Evolutionary conservation across 2,797 vertebrate species (phyloP).

Genomic region (Sternotherus odoratus): DNA sequence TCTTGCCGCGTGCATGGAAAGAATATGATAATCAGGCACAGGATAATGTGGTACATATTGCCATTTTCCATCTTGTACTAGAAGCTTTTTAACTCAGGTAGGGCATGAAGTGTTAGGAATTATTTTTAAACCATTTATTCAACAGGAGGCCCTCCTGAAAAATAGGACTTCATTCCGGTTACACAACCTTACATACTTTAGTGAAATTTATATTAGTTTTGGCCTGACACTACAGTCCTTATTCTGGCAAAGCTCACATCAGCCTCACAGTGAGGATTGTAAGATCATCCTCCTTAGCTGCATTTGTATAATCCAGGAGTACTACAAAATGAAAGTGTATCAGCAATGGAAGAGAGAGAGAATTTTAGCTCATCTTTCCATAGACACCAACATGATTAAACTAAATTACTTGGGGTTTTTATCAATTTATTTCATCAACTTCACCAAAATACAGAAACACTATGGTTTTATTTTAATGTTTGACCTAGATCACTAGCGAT

Average conservation of each 20-base stretch:
- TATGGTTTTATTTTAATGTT: background rate
- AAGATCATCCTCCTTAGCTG: constrained; percentile 13
- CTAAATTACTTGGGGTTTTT: background rate
- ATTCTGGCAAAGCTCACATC: background rate
- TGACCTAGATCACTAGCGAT: background rate
- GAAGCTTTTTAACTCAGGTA: background rate
- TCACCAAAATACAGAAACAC: background rate
- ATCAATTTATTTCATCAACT: background rate
- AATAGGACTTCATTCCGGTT: background rate
- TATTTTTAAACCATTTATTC: background rate
- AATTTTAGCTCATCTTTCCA: background rate
- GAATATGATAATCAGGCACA: background rate
- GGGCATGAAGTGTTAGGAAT: background rate
- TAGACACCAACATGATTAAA: background rate
- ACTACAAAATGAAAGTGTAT: background rate
- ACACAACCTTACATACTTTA: background rate
- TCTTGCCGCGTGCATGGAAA: background rate
- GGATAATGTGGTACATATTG: background rate
- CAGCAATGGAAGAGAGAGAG: background rate
- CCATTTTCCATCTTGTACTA: background rate
- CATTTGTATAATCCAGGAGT: constrained; percentile 14
- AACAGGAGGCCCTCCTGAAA: background rate
- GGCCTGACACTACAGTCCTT: constrained; percentile 27
- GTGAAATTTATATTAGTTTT: constrained; percentile 26
- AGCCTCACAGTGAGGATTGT: constrained; percentile 12